These are phyloP conservation scores for Ochlodes sylvanus DNA, from an alignment of 2,888 invertebrate genomes.

Conservation along the genomic window DNA sequence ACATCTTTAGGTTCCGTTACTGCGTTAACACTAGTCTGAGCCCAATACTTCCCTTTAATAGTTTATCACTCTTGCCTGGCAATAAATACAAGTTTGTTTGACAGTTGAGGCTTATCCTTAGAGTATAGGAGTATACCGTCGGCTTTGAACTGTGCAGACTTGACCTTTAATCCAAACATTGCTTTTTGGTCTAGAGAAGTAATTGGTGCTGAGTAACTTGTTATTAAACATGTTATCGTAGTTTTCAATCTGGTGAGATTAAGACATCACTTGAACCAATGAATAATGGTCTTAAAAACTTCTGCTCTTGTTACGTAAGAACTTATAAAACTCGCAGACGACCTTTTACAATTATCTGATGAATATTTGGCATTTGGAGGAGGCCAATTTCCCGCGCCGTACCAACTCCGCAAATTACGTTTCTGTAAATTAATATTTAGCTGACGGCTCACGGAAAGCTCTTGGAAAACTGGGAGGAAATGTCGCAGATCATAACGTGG, in stretches of 20 bases:
- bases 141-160: background rate
- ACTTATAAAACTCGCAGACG: background rate
- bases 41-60: constrained; percentile 19
- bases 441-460: constrained; percentile 15
- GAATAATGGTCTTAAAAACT: background rate
- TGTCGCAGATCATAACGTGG: constrained; percentile 9
- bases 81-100: constrained; percentile 17
- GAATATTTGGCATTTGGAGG: constrained; percentile 13
- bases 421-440: constrained; percentile 26
- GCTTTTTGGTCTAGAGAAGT: background rate
- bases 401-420: constrained; percentile 13
- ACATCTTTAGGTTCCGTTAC: constrained; percentile 12
- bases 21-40: constrained; percentile 12
- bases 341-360: constrained; percentile 12
- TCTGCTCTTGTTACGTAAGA: background rate
- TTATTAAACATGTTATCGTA: background rate
- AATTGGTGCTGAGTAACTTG: background rate
- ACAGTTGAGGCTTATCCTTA: constrained; percentile 8
- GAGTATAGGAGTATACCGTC: background rate
- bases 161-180: constrained; percentile 1
- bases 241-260: background rate
- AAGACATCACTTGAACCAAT: background rate
- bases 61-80: constrained; percentile 9
- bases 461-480: background rate
- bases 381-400: constrained; percentile 2